Percentiles rank a stretch among this genome's conserved stretches.
Evolutionary conservation across 2,113 vertebrate species (phyloP).

Genomic region (Pleuronectes platessa): DNA sequence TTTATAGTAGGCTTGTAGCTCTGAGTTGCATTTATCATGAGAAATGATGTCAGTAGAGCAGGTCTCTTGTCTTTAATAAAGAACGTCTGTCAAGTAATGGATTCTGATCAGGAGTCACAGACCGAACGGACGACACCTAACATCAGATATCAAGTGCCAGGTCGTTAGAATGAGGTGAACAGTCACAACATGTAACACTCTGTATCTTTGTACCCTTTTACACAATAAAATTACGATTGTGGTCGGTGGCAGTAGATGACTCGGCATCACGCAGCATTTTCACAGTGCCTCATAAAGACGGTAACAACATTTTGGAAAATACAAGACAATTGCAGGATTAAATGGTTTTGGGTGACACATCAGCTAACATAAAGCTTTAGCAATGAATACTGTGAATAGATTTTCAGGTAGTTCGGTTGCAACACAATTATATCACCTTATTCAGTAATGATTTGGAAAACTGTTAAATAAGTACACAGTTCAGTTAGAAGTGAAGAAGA

Average conservation of each 20-base stretch:
- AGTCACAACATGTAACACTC: background rate
- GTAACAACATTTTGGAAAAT: too few species aligned
- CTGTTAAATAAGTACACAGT: background rate
- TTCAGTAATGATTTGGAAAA: too few species aligned
- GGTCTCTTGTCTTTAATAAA: background rate
- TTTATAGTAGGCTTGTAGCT: constrained; percentile 1
- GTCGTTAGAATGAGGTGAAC: constrained; percentile 6
- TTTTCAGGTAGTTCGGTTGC: too few species aligned
- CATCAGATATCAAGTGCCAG: constrained; percentile 39
- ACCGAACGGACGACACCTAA: background rate
- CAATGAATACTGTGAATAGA: too few species aligned
- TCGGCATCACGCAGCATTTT: background rate
- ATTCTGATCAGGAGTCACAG: background rate
- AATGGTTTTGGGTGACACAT: too few species aligned
- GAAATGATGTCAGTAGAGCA: background rate
- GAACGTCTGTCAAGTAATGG: background rate
- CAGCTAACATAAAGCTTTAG: too few species aligned
- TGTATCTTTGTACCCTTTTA: constrained; percentile 45
- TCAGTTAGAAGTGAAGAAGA: background rate
- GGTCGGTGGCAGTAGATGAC: background rate
- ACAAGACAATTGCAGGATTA: too few species aligned
- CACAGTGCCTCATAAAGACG: too few species aligned
- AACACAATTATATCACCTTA: too few species aligned
- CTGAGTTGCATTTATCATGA: constrained; percentile 1
- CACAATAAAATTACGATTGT: constrained; percentile 46